Evolutionary conservation across 2,113 vertebrate species (phyloP).

Genomic region (Nestor notabilis): DNA sequence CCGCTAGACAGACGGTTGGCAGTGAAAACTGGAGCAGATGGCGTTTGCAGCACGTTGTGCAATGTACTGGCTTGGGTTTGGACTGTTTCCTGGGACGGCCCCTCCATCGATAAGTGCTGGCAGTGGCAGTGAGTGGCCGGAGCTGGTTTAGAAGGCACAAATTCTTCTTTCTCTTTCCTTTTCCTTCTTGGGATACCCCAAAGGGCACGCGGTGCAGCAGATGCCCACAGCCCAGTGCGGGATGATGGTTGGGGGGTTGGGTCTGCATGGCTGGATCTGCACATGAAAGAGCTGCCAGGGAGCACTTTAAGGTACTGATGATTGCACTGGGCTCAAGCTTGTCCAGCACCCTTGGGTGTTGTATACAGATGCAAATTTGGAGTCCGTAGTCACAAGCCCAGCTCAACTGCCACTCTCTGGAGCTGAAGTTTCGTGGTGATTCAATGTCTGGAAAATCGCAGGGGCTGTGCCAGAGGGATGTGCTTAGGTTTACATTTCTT

Average conservation of each 20-base stretch:
- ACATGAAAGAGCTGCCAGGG: neutral
- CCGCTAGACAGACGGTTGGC: neutral
- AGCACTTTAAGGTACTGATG: neutral
- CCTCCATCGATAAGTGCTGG: neutral
- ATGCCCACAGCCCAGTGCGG: too few species aligned
- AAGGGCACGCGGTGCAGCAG: neutral
- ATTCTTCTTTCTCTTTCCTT: neutral
- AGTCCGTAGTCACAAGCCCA: neutral
- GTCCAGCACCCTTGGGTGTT: neutral
- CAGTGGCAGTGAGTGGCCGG: fast-evolving
- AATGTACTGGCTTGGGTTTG: neutral
- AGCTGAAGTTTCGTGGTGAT: neutral
- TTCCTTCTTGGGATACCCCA: neutral
- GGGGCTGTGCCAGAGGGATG: neutral
- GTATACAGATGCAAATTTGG: neutral
- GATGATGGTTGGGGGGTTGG: fast-evolving
- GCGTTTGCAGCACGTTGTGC: fast-evolving
- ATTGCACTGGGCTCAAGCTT: neutral
- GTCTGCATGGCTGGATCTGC: neutral
- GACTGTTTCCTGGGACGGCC: neutral
- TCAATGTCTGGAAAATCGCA: neutral
- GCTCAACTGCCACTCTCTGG: neutral
- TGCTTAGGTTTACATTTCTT: neutral
- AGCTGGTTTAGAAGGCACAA: neutral
- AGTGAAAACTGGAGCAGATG: neutral